These are phyloP conservation scores for Indicator maculatus DNA, from an alignment of 2,113 vertebrate species.

Conservation along the genomic window DNA sequence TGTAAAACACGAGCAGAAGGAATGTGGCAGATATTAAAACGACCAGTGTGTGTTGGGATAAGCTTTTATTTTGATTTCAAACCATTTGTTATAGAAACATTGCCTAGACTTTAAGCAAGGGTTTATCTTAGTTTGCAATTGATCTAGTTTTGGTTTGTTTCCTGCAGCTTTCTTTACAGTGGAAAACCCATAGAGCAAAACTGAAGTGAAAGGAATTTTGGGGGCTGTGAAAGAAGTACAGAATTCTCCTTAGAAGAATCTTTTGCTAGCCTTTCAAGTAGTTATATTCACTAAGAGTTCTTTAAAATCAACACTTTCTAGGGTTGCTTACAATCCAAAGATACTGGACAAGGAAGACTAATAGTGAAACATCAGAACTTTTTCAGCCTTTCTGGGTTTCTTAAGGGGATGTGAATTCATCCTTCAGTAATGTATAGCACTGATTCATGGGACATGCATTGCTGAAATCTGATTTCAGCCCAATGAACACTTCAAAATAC, in stretches of 20 bases:
- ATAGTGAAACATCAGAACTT: not conserved
- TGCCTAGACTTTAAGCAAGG: not conserved
- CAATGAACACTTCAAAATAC: not conserved
- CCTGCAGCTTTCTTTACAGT: not conserved
- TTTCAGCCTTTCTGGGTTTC: not conserved
- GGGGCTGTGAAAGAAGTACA: not conserved
- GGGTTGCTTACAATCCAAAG: not conserved
- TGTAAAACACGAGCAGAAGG: not conserved
- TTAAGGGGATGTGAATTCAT: not conserved
- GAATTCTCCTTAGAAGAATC: not conserved
- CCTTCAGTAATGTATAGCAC: not conserved
- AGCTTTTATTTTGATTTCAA: not conserved
- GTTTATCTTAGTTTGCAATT: not conserved
- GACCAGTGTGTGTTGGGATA: not conserved
- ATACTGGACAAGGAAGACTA: not conserved
- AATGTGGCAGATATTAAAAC: constrained; percentile 53
- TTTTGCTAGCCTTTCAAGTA: not conserved
- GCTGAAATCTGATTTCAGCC: not conserved
- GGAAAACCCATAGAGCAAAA: not conserved
- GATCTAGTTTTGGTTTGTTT: not conserved
- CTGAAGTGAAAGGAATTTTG: not conserved
- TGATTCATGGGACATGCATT: not conserved
- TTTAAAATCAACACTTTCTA: not conserved
- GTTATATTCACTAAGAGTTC: not conserved
- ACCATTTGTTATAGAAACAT: rapidly evolving